Conservation (phyloP, 1,140 invertebrate species). For the Dreissena rostriformis region DNA sequence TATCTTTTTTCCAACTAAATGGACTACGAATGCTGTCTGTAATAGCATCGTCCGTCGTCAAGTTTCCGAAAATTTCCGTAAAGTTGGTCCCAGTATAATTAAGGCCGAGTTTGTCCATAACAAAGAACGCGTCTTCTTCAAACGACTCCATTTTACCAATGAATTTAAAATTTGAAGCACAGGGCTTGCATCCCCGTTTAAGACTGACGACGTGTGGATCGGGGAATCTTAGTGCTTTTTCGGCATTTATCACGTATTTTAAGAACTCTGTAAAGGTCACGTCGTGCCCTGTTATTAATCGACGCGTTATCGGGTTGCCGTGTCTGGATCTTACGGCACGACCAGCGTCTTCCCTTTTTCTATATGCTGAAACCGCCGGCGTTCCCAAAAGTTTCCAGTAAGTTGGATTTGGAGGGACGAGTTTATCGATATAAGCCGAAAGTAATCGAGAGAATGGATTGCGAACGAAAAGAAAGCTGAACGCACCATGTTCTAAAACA, state of each 20-base stretch:
- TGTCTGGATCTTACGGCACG: background rate
- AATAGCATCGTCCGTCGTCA: conserved; percentile 24
- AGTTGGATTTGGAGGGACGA: conserved; percentile 33
- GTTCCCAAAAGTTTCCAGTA: conserved; percentile 51
- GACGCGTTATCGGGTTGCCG: background rate
- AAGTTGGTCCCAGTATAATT: background rate
- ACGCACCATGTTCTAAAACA: conserved; percentile 12
- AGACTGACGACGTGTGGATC: conserved; percentile 34
- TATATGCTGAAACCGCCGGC: conserved; percentile 23
- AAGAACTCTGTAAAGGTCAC: conserved; percentile 40
- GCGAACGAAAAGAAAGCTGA: conserved; percentile 51
- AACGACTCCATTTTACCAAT: conserved; percentile 48
- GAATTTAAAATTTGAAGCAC: conserved; percentile 20
- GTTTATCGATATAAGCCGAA: conserved; percentile 45
- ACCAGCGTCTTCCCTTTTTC: background rate
- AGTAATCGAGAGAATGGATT: conserved; percentile 41
- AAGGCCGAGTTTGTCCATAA: conserved; percentile 19
- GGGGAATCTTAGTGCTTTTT: background rate
- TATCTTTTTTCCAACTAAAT: conserved; percentile 28
- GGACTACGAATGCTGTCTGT: conserved; percentile 24
- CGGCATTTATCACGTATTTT: conserved; percentile 2
- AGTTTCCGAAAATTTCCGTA: background rate
- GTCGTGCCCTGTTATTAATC: conserved; percentile 7
- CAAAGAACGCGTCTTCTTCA: conserved; percentile 14
- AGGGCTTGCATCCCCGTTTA: conserved; percentile 39